Base-by-base conservation (phyloP, 2,797 vertebrate genomes). In the Tinamus major region DNA sequence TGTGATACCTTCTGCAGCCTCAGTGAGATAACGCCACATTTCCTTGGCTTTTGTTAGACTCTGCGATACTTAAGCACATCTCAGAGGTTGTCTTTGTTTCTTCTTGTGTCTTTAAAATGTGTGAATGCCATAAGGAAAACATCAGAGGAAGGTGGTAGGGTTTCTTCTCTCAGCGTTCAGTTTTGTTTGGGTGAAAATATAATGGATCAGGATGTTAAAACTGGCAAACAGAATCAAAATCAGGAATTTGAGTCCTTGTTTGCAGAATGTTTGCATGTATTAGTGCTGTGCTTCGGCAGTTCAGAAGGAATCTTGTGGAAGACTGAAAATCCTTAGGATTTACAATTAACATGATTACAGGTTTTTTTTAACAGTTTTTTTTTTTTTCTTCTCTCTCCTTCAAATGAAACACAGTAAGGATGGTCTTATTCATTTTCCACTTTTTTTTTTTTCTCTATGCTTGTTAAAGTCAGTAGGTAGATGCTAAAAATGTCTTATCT, bases 21-120 rank as follows among this genome's bases (percentile, higher is more conserved):
- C 62, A 74, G 63, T 48, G 15, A 68, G 75, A 70, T 16, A 72
- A 26, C 41, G 82, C 35, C 56, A 51, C 76, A 55, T 84, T 96
- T 95, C 82, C 78, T 26, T 95, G 88, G 55, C 59, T 96, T 95
- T 90, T 93, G 65, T 90, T 84, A 79, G 41, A 44, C 41, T 87
- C 23, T 29, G 64, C 26, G 49, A 49, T 82, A 78, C 49, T 90
- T 79, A 75, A 91, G 63, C 26, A 49, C 29, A 85, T 84, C 12
- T 49, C 51, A 91, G 56, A 56, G 85, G 62, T 56, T 67, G 64
- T 58, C 58, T 86, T 83, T 84, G 29, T 87, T 31, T 90, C 33
- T 91, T 71, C 48, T 77, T 63, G 26, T 6, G 1, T 83, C 31
- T 72, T 94, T 91, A 87, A 76, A 93, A 80, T 61, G 6, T 78